Conservation (phyloP, 2,888 invertebrate genomes). For the Leptinotarsa peninsularis region DNA sequence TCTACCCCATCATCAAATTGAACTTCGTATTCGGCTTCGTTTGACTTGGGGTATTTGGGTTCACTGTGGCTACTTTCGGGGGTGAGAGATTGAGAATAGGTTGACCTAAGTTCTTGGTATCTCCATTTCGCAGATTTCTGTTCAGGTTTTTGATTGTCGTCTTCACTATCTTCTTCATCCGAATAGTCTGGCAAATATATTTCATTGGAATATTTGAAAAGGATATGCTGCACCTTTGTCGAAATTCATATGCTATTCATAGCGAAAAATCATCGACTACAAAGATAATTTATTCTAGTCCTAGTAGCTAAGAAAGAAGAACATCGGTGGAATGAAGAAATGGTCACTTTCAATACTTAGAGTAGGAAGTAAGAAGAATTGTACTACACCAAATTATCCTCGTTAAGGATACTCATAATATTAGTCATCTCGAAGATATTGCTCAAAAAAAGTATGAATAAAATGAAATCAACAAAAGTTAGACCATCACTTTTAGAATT, state of each 20-base stretch:
- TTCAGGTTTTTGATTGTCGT: constrained; percentile 49
- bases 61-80: constrained; percentile 58
- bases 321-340: no score
- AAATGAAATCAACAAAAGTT: no score
- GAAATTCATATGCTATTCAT: not conserved
- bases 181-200: constrained; percentile 56
- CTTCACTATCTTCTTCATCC: constrained; percentile 62
- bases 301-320: no score
- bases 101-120: constrained; percentile 62
- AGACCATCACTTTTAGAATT: no score
- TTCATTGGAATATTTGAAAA: not conserved
- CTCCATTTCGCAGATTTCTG: constrained; percentile 55
- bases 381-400: no score
- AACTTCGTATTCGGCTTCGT: constrained; percentile 53
- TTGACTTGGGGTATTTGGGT: constrained; percentile 49
- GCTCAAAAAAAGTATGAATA: no score
- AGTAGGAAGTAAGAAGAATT: not conserved
- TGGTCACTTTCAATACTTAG: no score
- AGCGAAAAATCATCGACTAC: not conserved
- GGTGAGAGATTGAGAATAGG: constrained; percentile 60
- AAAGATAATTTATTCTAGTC: no score
- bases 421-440: no score
- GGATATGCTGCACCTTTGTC: not conserved
- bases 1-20: constrained; percentile 60
- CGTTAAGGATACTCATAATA: no score